Evolutionary conservation across 2,888 invertebrate species (phyloP).

Genomic region (Beris chalybata): DNA sequence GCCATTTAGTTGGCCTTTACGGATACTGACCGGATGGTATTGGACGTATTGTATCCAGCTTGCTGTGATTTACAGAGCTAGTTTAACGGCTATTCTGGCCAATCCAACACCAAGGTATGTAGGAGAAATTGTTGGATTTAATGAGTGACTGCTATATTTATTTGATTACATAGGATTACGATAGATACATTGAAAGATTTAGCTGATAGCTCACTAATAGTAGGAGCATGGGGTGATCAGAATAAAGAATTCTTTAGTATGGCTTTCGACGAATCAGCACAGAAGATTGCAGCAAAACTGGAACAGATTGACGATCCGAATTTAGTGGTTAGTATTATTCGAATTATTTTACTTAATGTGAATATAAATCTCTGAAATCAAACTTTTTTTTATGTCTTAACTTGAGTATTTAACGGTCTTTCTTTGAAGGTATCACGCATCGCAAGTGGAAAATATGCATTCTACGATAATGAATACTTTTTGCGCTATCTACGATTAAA

Average conservation of each 20-base stretch:
- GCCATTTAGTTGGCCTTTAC: constrained; percentile 77
- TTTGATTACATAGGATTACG: constrained; percentile 63
- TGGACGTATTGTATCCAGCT: constrained; percentile 82
- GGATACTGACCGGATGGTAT: constrained; percentile 83
- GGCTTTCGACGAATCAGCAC: constrained; percentile 68
- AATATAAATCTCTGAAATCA: background rate
- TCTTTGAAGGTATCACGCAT: constrained; percentile 59
- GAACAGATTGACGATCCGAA: constrained; percentile 65
- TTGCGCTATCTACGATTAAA: constrained; percentile 67
- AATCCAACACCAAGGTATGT: constrained; percentile 71
- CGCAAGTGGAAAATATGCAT: constrained; percentile 71
- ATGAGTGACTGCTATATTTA: background rate
- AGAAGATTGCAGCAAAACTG: constrained; percentile 69
- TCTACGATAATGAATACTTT: constrained; percentile 77
- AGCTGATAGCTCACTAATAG: constrained; percentile 65
- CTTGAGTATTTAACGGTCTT: background rate
- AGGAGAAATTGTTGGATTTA: background rate
- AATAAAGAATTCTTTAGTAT: constrained; percentile 70
- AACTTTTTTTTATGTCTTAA: background rate
- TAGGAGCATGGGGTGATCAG: constrained; percentile 74
- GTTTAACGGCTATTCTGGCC: constrained; percentile 82
- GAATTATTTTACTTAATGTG: background rate
- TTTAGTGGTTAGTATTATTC: constrained; percentile 59
- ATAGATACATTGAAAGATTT: constrained; percentile 76
- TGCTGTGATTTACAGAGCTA: constrained; percentile 78